These are phyloP conservation scores for Melinaea marsaeus DNA, from an alignment of 2,888 invertebrate genomes.

Conservation along the genomic window DNA sequence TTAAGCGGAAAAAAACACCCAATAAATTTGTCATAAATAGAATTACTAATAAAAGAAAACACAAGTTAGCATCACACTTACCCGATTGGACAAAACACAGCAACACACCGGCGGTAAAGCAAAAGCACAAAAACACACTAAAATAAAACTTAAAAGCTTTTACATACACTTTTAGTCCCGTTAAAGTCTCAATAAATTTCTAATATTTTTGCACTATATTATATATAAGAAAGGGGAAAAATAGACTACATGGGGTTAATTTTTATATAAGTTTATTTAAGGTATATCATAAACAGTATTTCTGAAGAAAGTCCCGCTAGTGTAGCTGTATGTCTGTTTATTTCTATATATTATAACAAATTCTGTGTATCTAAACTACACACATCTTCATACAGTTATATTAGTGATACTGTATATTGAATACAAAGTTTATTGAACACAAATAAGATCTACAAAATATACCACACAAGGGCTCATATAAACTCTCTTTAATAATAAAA, in stretches of 20 bases:
- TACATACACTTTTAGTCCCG: not conserved
- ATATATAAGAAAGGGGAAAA: conserved; percentile 17
- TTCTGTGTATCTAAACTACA: too few species aligned
- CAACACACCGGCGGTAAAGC: conserved; percentile 9
- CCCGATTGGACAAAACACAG: conserved; percentile 1
- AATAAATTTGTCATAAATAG: not conserved
- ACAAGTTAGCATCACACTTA: conserved; percentile 11
- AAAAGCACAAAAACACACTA: conserved; percentile 5
- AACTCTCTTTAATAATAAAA: conserved; percentile 32
- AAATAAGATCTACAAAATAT: conserved; percentile 13
- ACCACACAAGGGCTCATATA: conserved; percentile 22
- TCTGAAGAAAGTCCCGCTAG: conserved; percentile 7
- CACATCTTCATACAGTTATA: conserved; percentile 9
- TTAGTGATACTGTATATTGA: conserved; percentile 21
- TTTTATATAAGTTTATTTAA: conserved; percentile 26
- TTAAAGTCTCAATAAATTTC: not conserved
- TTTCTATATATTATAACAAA: conserved; percentile 1
- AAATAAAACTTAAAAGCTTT: not conserved
- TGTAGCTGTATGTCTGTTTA: not conserved
- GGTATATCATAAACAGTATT: conserved; percentile 27
- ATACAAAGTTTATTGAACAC: not conserved
- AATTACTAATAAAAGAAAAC: not conserved
- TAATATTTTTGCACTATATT: not conserved
- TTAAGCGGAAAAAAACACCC: too few species aligned
- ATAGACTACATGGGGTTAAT: conserved; percentile 19